A percentile compares a stretch with the other conserved stretches of the same genome.
These are phyloP conservation scores for Myrmecophaga tridactyla DNA, from an alignment of 2,113 vertebrate genomes.

Conservation along the genomic window DNA sequence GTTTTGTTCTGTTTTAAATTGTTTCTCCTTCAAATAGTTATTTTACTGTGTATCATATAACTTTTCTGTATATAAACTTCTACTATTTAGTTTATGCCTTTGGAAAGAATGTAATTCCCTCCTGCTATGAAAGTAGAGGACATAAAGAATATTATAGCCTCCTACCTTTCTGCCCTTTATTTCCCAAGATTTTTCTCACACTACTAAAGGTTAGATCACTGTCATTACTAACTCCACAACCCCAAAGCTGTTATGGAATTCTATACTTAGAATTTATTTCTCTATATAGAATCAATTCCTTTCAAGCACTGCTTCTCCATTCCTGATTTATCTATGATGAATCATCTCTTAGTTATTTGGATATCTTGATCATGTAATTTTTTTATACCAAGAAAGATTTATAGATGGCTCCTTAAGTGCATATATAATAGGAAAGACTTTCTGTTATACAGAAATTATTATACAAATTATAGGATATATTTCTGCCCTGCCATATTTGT, in stretches of 20 bases:
- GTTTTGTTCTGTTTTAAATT: not conserved
- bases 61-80: not conserved
- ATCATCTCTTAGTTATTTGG: not conserved
- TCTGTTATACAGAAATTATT: not conserved
- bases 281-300: not conserved
- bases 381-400: not conserved
- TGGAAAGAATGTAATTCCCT: not conserved
- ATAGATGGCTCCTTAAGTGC: not conserved
- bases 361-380: not conserved
- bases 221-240: not conserved
- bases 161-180: not conserved
- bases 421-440: not conserved
- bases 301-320: not conserved
- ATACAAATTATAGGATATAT: not conserved
- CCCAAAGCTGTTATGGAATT: not conserved
- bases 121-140: not conserved
- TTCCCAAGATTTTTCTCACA: not conserved
- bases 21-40: not conserved
- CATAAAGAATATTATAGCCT: not conserved
- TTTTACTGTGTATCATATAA: not conserved
- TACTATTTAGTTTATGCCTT: not conserved
- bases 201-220: not conserved
- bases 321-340: not conserved
- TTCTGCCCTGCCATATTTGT: not conserved
- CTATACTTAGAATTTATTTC: not conserved